Conservation (phyloP, 2,113 vertebrate species). For the Pelodiscus sinensis region DNA sequence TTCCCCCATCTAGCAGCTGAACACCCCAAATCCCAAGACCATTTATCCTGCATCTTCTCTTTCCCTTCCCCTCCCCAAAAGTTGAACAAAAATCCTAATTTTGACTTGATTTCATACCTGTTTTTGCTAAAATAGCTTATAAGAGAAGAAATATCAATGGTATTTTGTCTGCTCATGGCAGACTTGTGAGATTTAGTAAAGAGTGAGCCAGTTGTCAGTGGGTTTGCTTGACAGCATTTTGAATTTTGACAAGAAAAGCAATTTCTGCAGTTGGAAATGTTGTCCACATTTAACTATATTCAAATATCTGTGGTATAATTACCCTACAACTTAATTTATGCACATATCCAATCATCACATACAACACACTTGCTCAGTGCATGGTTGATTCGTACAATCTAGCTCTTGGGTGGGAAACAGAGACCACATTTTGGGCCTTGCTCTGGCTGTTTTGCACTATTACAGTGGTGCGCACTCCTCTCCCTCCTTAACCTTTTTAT, state of each 20-base stretch:
- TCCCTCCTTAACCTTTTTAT: not conserved
- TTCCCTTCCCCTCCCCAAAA: not conserved
- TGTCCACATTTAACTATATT: not conserved
- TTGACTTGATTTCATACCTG: not conserved
- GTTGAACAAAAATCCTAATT: not conserved
- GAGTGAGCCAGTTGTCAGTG: not conserved
- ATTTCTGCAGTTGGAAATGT: not conserved
- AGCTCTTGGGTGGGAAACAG: rapidly evolving
- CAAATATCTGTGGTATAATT: not conserved
- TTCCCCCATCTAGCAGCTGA: not conserved
- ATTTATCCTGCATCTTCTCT: not conserved
- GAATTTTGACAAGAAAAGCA: not conserved
- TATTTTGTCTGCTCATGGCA: not conserved
- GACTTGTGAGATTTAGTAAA: not conserved
- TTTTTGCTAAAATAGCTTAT: not conserved
- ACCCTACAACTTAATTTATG: not conserved
- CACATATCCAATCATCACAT: not conserved
- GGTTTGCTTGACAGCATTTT: not conserved
- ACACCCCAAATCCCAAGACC: not conserved
- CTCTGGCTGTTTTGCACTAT: not conserved
- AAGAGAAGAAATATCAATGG: not conserved
- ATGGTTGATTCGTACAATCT: not conserved
- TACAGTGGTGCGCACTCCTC: not conserved
- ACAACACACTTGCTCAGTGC: not conserved
- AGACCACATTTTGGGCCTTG: not conserved